Base-by-base conservation (phyloP, 2,888 invertebrate genomes). In the Thereva nobilitata region DNA sequence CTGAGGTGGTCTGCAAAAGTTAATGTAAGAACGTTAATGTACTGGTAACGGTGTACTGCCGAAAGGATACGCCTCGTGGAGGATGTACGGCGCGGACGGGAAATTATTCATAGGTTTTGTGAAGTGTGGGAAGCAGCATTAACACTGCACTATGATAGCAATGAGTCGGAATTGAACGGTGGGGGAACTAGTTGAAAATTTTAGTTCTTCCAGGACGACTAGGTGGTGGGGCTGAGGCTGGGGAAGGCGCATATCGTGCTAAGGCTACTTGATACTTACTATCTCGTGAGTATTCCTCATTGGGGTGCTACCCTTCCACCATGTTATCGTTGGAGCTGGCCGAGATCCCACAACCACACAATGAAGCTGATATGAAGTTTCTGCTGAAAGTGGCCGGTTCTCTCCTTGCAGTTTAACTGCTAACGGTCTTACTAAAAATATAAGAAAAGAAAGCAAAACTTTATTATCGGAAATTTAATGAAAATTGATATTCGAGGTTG, bases 341-440 rank as follows among this genome's bases (percentile, higher is more conserved):
- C 89, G 84, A 53, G 91, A 88, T 41, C 91, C 91, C 68, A 88
- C 85, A 50, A 90, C 87, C 76, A 88, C 86, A 78, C 91, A 91
- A 73, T 84, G 86, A 72, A 91, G 82, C 77, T 89, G 87, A 81
- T 90, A 89, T 71, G 86, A 84, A 76, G 84, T 86, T 69, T 87
- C 88, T 37, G 90, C 89, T 64, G 89, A 89, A 73, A 91, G 81
- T 65, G 90, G 87, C 73, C 86, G 85, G 78, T 89, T 88, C 74
- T 88, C 86, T 37, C 87, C 87, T 74, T 87, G 82, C 72, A 91
- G 83, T 75, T 85, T 86, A 67, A 90, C 89, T 82, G 86, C 85
- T 72, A 90, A 79, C 49, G 91, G 91, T 72, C 87, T 86, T 76
- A 91, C 91, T 91, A 83, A 82, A 85, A 73, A 34, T 23, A 23